These are phyloP conservation scores for Hydrochoerus hydrochaeris DNA, from an alignment of 2,113 vertebrate genomes.

Conservation along the genomic window DNA sequence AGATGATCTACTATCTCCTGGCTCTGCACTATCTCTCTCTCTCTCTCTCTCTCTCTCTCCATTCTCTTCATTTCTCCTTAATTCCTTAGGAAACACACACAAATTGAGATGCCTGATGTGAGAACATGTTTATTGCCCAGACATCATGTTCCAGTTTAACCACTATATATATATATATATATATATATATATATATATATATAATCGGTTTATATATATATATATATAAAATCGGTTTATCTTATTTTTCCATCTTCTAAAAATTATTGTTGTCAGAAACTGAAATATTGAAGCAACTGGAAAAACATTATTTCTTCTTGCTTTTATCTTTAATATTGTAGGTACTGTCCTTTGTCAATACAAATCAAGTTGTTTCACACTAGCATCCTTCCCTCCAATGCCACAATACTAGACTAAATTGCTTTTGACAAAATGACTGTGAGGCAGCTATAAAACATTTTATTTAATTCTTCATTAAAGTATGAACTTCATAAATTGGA, in stretches of 20 bases:
- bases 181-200: too few species aligned
- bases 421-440: not conserved
- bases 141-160: not conserved
- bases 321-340: not conserved
- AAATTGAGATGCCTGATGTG: not conserved
- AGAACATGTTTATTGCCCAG: not conserved
- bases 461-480: not conserved
- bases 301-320: not conserved
- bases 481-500: not conserved
- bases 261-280: not conserved
- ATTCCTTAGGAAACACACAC: not conserved
- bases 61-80: not conserved
- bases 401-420: not conserved
- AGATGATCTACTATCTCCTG: not conserved
- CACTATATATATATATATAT: not conserved
- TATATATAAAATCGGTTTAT: too few species aligned
- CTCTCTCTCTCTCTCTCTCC: not conserved
- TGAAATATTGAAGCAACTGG: not conserved
- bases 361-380: not conserved
- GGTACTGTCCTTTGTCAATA: not conserved
- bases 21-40: not conserved
- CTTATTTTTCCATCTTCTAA: not conserved
- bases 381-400: fast-evolving
- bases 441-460: not conserved
- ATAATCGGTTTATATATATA: too few species aligned